Evolutionary conservation across 2,888 invertebrate genomes (phyloP).

Genomic region (Acleris emargana): DNA sequence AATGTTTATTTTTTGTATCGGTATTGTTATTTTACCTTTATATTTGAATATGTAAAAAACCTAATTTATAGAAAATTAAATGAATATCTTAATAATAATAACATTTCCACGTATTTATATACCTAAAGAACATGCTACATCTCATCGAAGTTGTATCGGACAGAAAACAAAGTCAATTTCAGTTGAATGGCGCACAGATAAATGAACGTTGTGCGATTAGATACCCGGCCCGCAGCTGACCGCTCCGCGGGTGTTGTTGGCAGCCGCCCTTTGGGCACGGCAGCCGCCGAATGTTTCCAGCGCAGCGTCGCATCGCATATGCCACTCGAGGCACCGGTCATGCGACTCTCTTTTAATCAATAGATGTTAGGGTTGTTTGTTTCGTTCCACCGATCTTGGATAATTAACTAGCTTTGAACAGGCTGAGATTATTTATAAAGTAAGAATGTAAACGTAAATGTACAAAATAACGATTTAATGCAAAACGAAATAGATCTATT

Average conservation of each 20-base stretch:
- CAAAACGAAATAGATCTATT: background rate
- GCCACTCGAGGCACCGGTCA: constrained; percentile 30
- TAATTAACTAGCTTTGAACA: constrained; percentile 9
- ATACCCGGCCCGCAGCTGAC: constrained; percentile 30
- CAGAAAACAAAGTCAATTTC: constrained; percentile 9
- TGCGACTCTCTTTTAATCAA: constrained; percentile 35
- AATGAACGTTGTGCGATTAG: constrained; percentile 21
- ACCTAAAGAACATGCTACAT: too few species aligned
- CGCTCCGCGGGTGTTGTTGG: constrained; percentile 25
- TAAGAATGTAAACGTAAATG: too few species aligned
- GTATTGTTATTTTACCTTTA: too few species aligned
- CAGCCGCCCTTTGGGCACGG: constrained; percentile 4
- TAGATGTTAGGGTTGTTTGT: constrained; percentile 21
- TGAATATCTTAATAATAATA: too few species aligned
- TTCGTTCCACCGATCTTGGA: constrained; percentile 18
- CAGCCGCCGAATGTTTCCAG: too few species aligned
- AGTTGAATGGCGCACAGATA: constrained; percentile 23
- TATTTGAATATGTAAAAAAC: too few species aligned
- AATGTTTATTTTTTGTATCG: too few species aligned
- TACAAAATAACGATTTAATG: too few species aligned
- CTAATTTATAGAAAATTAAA: too few species aligned
- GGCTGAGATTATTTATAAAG: background rate
- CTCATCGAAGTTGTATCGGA: constrained; percentile 2
- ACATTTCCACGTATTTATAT: too few species aligned
- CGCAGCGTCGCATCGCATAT: constrained; percentile 25